Conservation (phyloP, 2,113 vertebrate species). For the Climacteris rufus region DNA sequence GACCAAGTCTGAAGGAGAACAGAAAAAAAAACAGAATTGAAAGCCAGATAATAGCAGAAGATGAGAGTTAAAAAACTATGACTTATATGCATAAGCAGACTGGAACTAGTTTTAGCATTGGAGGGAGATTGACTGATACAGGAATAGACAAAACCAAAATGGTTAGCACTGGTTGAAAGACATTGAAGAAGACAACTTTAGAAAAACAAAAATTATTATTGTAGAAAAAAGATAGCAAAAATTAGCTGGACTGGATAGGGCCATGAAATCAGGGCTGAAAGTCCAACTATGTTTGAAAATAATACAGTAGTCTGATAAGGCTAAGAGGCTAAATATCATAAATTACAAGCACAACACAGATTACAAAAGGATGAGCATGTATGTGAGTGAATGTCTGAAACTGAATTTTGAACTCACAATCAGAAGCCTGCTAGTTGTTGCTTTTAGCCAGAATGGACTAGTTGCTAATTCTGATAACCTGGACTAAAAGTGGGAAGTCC, state of each 20-base stretch:
- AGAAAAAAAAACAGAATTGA: neutral
- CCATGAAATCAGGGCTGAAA: neutral
- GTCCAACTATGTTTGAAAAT: neutral
- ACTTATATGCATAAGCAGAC: neutral
- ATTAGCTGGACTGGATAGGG: neutral
- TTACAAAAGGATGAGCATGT: neutral
- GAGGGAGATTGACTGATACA: neutral
- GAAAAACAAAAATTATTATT: neutral
- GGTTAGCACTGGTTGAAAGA: neutral
- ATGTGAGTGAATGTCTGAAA: neutral
- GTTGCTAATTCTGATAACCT: neutral
- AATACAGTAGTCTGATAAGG: neutral
- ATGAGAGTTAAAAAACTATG: neutral
- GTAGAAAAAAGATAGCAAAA: neutral
- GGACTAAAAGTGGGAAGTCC: neutral
- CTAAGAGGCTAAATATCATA: neutral
- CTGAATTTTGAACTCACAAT: neutral
- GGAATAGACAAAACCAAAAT: neutral
- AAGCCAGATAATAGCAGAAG: neutral
- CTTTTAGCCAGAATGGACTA: neutral
- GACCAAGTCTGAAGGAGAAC: neutral
- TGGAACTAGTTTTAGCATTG: neutral
- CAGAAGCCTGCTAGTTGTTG: neutral
- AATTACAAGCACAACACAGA: neutral
- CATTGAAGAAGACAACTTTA: neutral